These are phyloP conservation scores for Mimumesa dahlbomi DNA, from an alignment of 2,888 invertebrate genomes.

Conservation along the genomic window DNA sequence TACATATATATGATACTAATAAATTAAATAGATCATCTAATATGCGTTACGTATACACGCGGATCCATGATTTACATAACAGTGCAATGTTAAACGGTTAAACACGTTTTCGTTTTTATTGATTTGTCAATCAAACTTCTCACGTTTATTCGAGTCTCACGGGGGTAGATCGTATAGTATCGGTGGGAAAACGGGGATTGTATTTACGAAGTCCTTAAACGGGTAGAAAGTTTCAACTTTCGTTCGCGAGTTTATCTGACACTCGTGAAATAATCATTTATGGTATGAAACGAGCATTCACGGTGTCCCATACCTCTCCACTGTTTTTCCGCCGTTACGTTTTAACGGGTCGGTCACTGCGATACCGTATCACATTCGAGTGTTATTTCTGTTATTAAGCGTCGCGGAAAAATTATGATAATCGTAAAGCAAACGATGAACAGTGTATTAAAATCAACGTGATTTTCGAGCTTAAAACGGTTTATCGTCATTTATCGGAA, in stretches of 20 bases:
- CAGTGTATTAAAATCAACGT: neutral
- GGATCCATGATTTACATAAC: too few relatives aligned
- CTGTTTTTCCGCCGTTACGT: slow-evolving; percentile 9
- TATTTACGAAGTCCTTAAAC: slow-evolving; percentile 30
- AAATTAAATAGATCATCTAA: too few relatives aligned
- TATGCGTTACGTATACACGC: too few relatives aligned
- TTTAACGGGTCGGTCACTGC: slow-evolving; percentile 4
- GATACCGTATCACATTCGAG: slow-evolving; percentile 15
- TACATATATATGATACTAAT: too few relatives aligned
- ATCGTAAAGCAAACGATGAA: slow-evolving; percentile 26
- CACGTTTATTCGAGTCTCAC: slow-evolving; percentile 27
- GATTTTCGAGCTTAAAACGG: neutral
- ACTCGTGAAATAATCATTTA: slow-evolving; percentile 29
- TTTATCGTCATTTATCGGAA: neutral
- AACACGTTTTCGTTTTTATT: neutral
- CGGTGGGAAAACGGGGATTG: too few relatives aligned
- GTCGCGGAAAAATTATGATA: slow-evolving; percentile 49
- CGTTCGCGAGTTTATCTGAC: slow-evolving; percentile 17
- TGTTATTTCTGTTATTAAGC: slow-evolving; percentile 8
- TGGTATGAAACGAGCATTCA: slow-evolving; percentile 15
- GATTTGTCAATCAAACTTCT: slow-evolving; percentile 32
- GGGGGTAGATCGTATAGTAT: slow-evolving; percentile 16
- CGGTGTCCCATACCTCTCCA: neutral
- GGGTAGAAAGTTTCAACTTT: slow-evolving; percentile 28
- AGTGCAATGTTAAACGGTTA: slow-evolving; percentile 20